These are phyloP conservation scores for Melanophora roralis DNA, from an alignment of 2,888 invertebrate species.

Conservation along the genomic window DNA sequence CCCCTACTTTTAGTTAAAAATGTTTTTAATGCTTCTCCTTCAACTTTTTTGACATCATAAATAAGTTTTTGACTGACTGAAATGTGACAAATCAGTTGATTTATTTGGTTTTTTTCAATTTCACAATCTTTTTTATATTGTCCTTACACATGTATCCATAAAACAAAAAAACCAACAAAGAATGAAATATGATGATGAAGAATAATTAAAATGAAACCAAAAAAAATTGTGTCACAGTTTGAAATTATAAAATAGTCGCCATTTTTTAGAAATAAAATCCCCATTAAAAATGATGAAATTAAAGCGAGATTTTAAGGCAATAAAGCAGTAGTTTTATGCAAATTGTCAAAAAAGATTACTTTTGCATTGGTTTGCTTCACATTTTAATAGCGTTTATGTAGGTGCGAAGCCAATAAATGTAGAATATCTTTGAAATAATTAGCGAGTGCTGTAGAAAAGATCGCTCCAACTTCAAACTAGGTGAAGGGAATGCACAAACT, in stretches of 20 bases:
- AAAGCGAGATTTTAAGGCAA: not conserved
- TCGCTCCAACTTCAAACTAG: not conserved
- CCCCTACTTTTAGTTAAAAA: not conserved
- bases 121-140: not conserved
- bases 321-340: not conserved
- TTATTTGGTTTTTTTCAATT: not conserved
- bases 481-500: no score
- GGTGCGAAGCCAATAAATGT: not conserved
- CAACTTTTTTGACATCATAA: conserved; percentile 11
- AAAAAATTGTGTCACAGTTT: conserved; percentile 20
- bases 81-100: conserved; percentile 15
- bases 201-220: conserved; percentile 38
- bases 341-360: not conserved
- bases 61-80: conserved; percentile 21
- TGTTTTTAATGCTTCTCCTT: not conserved
- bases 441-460: not conserved
- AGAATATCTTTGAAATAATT: not conserved
- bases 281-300: not conserved
- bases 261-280: not conserved
- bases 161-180: not conserved
- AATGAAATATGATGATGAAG: conserved; percentile 28
- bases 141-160: not conserved
- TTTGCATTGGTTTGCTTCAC: not conserved
- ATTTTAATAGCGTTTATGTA: not conserved
- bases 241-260: conserved; percentile 4